These are phyloP conservation scores for Xerus inauris DNA, from an alignment of 2,113 vertebrate species.

Conservation along the genomic window DNA sequence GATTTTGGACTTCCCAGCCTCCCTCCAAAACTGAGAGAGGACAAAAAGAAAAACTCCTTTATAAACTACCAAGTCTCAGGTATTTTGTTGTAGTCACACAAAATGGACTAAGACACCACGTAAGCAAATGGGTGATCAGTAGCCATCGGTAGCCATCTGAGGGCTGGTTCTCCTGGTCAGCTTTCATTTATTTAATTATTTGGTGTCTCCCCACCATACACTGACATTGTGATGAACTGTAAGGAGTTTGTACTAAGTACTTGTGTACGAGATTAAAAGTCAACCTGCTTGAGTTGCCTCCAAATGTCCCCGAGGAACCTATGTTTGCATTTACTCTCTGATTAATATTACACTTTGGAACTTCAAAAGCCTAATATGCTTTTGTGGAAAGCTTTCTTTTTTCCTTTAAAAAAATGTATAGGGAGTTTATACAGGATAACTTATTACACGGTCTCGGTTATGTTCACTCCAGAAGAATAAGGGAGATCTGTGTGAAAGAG, in stretches of 20 bases:
- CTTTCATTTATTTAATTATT: not conserved
- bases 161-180: not conserved
- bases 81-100: not conserved
- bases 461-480: not conserved
- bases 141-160: not conserved
- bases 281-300: constrained; percentile 39
- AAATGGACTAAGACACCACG: rapidly evolving
- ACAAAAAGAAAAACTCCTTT: not conserved
- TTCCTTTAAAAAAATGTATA: not conserved
- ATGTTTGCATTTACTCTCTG: constrained; percentile 47
- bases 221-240: not conserved
- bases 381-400: not conserved
- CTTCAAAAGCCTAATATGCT: not conserved
- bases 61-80: not conserved
- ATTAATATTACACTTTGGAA: constrained; percentile 48
- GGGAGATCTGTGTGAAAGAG: rapidly evolving
- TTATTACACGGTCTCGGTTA: not conserved
- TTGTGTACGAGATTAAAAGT: constrained; percentile 62
- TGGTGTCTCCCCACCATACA: not conserved
- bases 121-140: rapidly evolving
- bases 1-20: not conserved
- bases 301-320: constrained; percentile 10
- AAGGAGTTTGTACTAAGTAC: constrained; percentile 15
- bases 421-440: not conserved
- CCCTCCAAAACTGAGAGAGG: not conserved